phyloP scores from a whole-genome alignment of 2,797 vertebrate species.

The Percopsis omiscomaycus region DNA sequence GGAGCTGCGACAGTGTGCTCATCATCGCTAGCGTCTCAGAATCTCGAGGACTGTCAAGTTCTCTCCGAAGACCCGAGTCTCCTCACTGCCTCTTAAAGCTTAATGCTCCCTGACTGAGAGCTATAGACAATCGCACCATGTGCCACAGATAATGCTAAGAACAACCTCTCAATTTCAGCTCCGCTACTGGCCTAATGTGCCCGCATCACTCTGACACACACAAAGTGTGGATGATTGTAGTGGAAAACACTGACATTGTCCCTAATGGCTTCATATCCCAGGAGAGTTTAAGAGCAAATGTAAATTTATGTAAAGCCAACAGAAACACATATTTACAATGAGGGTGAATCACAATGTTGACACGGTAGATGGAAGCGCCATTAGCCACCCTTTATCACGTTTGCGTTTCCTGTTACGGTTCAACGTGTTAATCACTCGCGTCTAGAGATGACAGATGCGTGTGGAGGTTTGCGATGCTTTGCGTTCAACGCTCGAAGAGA shows the following conservation, averaged over 20 bases:
- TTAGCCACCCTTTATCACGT: constrained; percentile 81
- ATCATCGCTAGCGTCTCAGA: constrained; percentile 48
- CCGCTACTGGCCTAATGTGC: constrained; percentile 64
- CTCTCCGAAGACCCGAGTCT: constrained; percentile 77
- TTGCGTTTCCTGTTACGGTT: constrained; percentile 75
- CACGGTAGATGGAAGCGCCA: constrained; percentile 83
- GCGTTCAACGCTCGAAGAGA: constrained; percentile 63
- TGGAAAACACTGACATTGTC: constrained; percentile 63
- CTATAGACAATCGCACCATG: constrained; percentile 71
- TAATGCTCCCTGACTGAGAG: constrained; percentile 77
- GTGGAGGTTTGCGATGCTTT: constrained; percentile 47
- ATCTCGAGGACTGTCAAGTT: constrained; percentile 75
- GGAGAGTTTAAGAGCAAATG: constrained; percentile 67
- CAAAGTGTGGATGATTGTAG: constrained; percentile 51
- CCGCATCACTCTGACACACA: constrained; percentile 49
- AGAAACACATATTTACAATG: constrained; percentile 81
- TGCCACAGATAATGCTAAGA: constrained; percentile 73
- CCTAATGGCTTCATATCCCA: constrained; percentile 71
- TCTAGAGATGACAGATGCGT: constrained; percentile 76
- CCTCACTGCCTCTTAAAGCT: constrained; percentile 75
- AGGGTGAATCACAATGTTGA: constrained; percentile 81
- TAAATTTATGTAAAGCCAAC: constrained; percentile 78
- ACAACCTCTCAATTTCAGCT: constrained; percentile 76
- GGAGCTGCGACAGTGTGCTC: constrained; percentile 12
- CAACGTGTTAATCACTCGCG: constrained; percentile 80